These are phyloP conservation scores for Andrena bicolor DNA, from an alignment of 2,888 invertebrate genomes.

Conservation along the genomic window DNA sequence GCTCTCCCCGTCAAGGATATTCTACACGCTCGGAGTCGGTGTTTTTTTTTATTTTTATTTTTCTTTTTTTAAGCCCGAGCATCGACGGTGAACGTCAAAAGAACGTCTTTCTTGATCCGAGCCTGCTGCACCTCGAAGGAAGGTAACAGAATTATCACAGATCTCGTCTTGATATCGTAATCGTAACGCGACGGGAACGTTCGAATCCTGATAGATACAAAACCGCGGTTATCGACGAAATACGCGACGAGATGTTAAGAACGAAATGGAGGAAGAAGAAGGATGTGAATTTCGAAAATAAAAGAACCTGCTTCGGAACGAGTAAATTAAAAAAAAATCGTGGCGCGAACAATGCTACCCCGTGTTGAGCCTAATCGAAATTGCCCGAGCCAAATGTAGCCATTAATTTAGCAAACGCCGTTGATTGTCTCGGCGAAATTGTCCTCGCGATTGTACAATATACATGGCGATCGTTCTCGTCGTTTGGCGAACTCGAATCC, in stretches of 20 bases:
- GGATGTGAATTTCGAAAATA: background rate
- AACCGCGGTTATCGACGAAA: background rate
- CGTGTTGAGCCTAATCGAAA: constrained; percentile 34
- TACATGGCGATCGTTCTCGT: background rate
- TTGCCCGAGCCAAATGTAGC: constrained; percentile 26
- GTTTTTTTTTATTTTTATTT: background rate
- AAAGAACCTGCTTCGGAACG: background rate
- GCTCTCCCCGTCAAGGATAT: constrained; percentile 20
- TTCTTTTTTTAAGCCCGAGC: background rate
- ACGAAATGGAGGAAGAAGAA: background rate
- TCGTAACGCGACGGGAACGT: background rate
- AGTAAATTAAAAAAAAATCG: background rate
- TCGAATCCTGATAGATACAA: background rate
- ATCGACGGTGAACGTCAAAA: background rate
- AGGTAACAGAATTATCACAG: constrained; percentile 45
- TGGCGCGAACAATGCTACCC: constrained; percentile 21
- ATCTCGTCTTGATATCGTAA: constrained; percentile 24
- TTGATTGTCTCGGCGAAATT: constrained; percentile 53
- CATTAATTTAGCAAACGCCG: constrained; percentile 38
- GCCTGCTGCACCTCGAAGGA: background rate
- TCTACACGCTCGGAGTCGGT: constrained; percentile 20
- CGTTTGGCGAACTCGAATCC: constrained; percentile 11
- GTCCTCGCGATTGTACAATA: background rate
- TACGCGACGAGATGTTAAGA: background rate
- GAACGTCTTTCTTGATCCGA: background rate